Conservation (phyloP, 2,888 invertebrate genomes). For the Xestia ashworthii region DNA sequence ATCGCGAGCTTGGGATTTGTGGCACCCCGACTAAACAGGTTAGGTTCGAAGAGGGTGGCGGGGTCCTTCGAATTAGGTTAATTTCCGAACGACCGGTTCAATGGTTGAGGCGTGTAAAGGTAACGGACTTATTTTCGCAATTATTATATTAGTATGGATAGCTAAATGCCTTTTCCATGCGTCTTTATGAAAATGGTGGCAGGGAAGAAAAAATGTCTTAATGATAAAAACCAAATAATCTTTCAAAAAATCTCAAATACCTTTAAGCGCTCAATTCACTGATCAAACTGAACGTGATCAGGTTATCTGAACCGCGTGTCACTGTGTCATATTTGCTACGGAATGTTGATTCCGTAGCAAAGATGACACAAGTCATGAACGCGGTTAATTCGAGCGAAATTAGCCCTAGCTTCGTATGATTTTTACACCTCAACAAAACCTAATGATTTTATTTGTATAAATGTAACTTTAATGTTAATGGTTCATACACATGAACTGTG, state of each 20-base stretch:
- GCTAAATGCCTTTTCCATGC: background rate
- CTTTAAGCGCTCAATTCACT: background rate
- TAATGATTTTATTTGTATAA: background rate
- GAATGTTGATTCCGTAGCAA: background rate
- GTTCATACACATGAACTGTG: too few species aligned
- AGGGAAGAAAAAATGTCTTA: background rate
- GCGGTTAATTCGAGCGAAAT: background rate
- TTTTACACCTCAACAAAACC: background rate
- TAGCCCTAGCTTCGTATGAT: background rate
- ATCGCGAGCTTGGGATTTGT: too few species aligned
- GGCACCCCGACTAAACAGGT: too few species aligned
- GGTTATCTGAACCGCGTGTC: too few species aligned
- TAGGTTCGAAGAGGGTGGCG: too few species aligned
- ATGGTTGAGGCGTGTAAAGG: too few species aligned
- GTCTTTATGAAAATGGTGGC: too few species aligned
- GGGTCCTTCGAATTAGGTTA: too few species aligned
- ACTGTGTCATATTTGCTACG: too few species aligned
- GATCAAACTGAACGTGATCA: background rate
- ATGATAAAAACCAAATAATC: background rate
- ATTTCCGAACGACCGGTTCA: background rate
- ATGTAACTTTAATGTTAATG: background rate
- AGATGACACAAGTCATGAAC: background rate
- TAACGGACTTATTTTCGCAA: too few species aligned
- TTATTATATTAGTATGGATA: background rate
- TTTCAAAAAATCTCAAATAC: background rate